Evolutionary conservation across 2,113 vertebrate genomes (phyloP), one percentile per base, ranked within the genome.

Genomic region (Muntiacus reevesi): DNA sequence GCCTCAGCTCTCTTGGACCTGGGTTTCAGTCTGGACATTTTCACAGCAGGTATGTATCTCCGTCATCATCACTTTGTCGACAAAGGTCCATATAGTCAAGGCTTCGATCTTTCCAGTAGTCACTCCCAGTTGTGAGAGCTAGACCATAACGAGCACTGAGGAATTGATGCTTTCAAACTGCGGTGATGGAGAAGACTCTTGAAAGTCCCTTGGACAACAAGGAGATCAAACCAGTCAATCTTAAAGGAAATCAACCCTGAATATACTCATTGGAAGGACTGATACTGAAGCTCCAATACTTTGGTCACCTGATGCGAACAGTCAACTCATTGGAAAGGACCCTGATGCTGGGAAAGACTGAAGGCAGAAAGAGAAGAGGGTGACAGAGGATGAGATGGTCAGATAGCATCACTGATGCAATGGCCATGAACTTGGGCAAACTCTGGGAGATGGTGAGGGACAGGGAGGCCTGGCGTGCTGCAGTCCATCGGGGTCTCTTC

Each of bases 71-170:
- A 43, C 36, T 76, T 76, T 25, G 36, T 7, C 23, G 13, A 1
- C 71, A 76, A 76, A 76, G 23, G 12, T 43, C 71, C 25, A 1
- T 43, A 25, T 14, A 25, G 71, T 43, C 71, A 43, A 76, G 71
- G 71, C 23, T 43, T 25, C 43, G 6, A 7, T 76, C 40, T 76
- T 27, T 25, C 23, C 71, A 76, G 71, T 25, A 43, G 23, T 76
- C 71, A 27, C 0, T 0, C 36, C 40, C 21, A 74, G 36, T 40
- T 74, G 67, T 25, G 71, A 74, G 21, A 74, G 36, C 36, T 25
- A 25, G 21, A 43, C 36, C 71, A 23, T 25, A 43, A 43, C 0
- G 6, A 25, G 36, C 1, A 0, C 71, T 43, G 71, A 43, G 23
- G 71, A 43, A 43, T 0, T 76, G 23, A 13, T 43, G 36, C 36